Conservation (phyloP, 2,888 invertebrate species). For the Byasa hedistus region DNA sequence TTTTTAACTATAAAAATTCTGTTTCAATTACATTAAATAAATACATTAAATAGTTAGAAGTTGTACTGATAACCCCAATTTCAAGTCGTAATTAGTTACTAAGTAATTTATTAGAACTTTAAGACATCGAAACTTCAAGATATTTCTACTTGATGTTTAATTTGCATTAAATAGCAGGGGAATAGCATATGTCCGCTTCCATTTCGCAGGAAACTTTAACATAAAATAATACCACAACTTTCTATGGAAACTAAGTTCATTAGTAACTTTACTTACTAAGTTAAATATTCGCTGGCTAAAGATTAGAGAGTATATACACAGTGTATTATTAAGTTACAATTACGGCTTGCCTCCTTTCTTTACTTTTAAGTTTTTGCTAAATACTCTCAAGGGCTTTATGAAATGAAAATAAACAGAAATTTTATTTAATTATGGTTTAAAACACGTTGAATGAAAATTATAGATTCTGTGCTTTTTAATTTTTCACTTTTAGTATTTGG, state of each 20-base stretch:
- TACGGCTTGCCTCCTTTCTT: not conserved
- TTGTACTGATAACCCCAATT: too few species aligned
- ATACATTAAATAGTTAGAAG: too few species aligned
- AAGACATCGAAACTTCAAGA: not conserved
- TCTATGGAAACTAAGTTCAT: slow-evolving; percentile 6
- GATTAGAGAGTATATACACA: not conserved
- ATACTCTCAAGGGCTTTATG: too few species aligned
- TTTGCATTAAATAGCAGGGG: slow-evolving; percentile 1
- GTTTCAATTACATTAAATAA: too few species aligned
- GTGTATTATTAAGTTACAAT: not conserved
- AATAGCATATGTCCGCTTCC: slow-evolving; percentile 10
- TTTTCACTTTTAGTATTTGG: too few species aligned
- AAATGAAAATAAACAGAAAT: too few species aligned
- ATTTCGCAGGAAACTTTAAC: slow-evolving; percentile 5
- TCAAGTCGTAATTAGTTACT: too few species aligned
- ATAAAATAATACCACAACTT: slow-evolving; percentile 14
- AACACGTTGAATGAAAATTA: too few species aligned
- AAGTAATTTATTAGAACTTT: too few species aligned
- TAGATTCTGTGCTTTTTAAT: too few species aligned
- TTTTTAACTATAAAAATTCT: too few species aligned
- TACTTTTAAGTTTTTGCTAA: not conserved
- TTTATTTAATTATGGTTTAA: too few species aligned
- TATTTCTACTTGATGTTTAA: not conserved
- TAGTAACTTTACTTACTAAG: slow-evolving; percentile 3
- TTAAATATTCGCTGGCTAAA: not conserved